phyloP scores from a whole-genome alignment of 2,113 vertebrate species.

The Bothrops jararaca region DNA sequence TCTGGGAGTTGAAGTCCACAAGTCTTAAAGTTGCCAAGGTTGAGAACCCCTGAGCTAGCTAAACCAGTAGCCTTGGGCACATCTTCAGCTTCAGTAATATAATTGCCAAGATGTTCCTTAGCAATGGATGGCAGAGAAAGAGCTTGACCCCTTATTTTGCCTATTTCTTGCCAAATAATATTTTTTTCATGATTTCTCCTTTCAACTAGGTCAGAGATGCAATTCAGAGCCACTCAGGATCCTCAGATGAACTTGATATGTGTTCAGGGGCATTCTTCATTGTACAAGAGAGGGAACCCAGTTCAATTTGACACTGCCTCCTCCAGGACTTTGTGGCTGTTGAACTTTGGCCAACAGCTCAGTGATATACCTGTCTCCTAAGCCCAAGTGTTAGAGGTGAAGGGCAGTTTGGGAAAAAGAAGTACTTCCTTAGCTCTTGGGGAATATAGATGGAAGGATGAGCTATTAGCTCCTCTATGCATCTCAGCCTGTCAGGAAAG shows the following conservation, averaged over 20 bases:
- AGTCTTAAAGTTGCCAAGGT: too few species aligned
- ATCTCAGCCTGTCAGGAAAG: background rate
- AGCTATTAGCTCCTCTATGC: rapidly evolving
- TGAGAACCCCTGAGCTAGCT: too few species aligned
- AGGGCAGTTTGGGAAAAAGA: background rate
- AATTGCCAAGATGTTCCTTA: background rate
- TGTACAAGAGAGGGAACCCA: too few species aligned
- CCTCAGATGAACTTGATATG: background rate
- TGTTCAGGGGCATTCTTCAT: background rate
- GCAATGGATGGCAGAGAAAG: background rate
- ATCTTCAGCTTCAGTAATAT: background rate
- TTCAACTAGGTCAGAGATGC: background rate
- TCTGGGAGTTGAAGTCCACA: too few species aligned
- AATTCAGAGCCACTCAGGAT: background rate
- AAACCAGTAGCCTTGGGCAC: background rate
- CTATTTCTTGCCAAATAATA: background rate
- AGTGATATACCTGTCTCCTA: background rate
- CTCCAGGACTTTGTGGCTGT: background rate
- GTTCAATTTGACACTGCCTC: background rate
- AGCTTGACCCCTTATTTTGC: background rate
- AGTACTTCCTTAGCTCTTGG: background rate
- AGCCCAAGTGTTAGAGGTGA: background rate
- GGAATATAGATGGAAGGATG: rapidly evolving
- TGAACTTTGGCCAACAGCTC: background rate
- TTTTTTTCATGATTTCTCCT: background rate